A percentile compares a stretch with the other conserved stretches of the same genome.
Conservation (phyloP, 2,888 invertebrate genomes). For the Caprella mutica region DNA sequence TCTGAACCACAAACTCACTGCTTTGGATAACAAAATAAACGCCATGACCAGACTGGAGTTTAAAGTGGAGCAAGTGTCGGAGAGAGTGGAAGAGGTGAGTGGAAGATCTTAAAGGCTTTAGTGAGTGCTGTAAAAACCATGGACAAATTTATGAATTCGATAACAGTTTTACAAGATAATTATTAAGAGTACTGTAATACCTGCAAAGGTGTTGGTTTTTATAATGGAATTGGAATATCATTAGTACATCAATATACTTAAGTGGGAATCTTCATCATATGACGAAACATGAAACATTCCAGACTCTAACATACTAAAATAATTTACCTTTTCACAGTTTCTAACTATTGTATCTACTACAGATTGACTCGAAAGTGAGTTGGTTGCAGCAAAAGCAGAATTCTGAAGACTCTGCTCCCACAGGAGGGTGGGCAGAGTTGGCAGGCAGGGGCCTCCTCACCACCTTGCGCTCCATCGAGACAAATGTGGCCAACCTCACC, state of each 20-base stretch:
- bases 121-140: background rate
- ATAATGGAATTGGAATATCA: no score
- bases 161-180: no score
- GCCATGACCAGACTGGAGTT: conserved; percentile 31
- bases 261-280: no score
- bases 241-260: no score
- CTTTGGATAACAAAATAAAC: conserved; percentile 31
- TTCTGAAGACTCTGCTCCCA: background rate
- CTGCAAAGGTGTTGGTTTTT: no score
- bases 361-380: conserved; percentile 25
- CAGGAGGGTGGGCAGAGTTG: conserved; percentile 15
- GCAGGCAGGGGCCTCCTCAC: conserved; percentile 24
- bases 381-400: conserved; percentile 21
- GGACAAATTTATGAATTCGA: no score
- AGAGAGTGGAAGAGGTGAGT: conserved; percentile 29
- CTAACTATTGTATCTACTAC: no score
- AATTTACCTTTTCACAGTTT: no score
- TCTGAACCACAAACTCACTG: conserved; percentile 31
- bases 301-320: no score
- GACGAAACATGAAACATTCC: no score
- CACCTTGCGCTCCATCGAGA: conserved; percentile 17
- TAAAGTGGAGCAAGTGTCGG: conserved; percentile 32
- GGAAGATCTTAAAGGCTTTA: background rate
- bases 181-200: no score
- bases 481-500: no score